phyloP scores from a whole-genome alignment of 1,140 invertebrate species.

The Drosophila azteca region DNA sequence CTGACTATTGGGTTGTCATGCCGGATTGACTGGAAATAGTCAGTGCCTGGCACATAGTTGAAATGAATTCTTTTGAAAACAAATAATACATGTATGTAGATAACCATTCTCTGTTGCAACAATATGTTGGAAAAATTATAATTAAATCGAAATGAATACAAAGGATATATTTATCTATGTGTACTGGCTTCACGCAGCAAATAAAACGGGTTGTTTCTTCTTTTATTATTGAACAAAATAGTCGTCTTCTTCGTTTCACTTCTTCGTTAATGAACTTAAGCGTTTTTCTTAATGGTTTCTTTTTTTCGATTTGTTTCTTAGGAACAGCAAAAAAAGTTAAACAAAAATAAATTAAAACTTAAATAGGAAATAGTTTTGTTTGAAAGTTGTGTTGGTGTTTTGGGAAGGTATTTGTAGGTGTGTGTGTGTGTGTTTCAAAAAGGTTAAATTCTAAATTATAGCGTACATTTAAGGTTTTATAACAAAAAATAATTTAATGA shows the following conservation, averaged over 20 bases:
- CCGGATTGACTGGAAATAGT: too few relatives aligned
- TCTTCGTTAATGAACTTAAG: slow-evolving; percentile 68
- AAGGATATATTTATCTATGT: background rate
- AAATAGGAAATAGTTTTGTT: slow-evolving; percentile 66
- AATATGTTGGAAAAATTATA: background rate
- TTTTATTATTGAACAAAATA: slow-evolving; percentile 78
- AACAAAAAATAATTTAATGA: slow-evolving; percentile 82
- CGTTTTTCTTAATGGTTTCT: slow-evolving; percentile 49
- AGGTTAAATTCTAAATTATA: slow-evolving; percentile 69
- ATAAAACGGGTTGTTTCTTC: slow-evolving; percentile 32
- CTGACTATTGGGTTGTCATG: too few relatives aligned
- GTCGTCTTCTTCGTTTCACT: slow-evolving; percentile 55
- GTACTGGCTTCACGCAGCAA: slow-evolving; percentile 64
- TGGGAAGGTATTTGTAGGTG: background rate
- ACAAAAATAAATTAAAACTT: slow-evolving; percentile 81
- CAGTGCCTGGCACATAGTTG: too few relatives aligned
- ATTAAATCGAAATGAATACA: slow-evolving; percentile 15
- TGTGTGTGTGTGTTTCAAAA: slow-evolving; percentile 41
- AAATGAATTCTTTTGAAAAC: too few relatives aligned
- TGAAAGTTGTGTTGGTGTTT: slow-evolving; percentile 25
- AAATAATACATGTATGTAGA: too few relatives aligned
- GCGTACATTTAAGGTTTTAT: slow-evolving; percentile 73
- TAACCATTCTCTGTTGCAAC: too few relatives aligned
- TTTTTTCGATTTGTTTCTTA: slow-evolving; percentile 47
- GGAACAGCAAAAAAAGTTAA: slow-evolving; percentile 68